Evolutionary conservation across 2,113 vertebrate genomes (phyloP).

Genomic region (Bubalus kerabau): DNA sequence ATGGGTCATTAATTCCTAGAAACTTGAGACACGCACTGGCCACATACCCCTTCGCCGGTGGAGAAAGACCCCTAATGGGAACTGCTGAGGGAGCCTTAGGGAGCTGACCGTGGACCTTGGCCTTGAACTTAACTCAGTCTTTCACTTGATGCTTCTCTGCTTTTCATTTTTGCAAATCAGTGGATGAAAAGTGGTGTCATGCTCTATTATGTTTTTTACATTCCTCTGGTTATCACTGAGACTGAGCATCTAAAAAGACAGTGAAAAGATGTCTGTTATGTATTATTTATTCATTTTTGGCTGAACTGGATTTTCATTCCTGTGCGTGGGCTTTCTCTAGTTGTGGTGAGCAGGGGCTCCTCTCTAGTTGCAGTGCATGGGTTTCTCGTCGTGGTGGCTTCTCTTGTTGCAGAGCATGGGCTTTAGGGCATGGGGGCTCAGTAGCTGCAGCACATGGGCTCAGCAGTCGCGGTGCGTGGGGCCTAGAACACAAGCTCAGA

Average conservation of each 20-base stretch:
- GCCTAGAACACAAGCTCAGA: neutral
- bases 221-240: neutral
- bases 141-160: neutral
- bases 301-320: neutral
- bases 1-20: neutral
- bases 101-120: neutral
- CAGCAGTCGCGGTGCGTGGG: fast-evolving
- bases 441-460: neutral
- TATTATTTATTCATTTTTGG: neutral
- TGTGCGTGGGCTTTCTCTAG: neutral
- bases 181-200: neutral
- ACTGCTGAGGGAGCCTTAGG: neutral
- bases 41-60: no score
- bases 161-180: neutral
- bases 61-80: neutral
- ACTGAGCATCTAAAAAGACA: neutral
- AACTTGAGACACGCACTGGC: neutral
- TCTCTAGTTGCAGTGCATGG: neutral
- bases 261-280: neutral
- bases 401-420: neutral
- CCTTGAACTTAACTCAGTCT: neutral
- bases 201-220: neutral
- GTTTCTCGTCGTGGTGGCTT: neutral
- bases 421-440: neutral
- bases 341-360: neutral